Percentiles rank a stretch among this genome's conserved stretches.
Evolutionary conservation across 2,888 invertebrate species (phyloP).

Genomic region (Habroteleia sp.): DNA sequence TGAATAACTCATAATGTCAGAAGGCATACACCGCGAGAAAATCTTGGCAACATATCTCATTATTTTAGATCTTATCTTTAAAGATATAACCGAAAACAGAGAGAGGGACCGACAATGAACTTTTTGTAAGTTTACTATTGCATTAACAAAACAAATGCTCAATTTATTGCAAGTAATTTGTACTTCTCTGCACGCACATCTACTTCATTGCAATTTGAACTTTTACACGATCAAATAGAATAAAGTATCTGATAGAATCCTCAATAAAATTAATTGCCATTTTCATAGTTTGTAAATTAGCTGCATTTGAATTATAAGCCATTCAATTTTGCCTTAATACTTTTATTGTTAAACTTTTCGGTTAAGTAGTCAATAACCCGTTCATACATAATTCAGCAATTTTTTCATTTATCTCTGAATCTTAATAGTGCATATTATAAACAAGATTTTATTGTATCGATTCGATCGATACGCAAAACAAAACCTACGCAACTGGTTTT

Average conservation of each 20-base stretch:
- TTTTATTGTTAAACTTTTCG: conserved; percentile 8
- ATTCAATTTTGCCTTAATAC: conserved; percentile 8
- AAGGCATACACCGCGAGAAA: conserved; percentile 5
- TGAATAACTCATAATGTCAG: conserved; percentile 15
- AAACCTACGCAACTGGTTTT: conserved; percentile 16
- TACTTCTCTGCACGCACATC: conserved; percentile 15
- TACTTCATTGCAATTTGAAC: conserved; percentile 16
- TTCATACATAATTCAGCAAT: conserved; percentile 25
- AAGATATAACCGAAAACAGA: conserved; percentile 8
- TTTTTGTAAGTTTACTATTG: conserved; percentile 10
- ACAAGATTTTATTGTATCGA: conserved; percentile 10
- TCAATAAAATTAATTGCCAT: conserved; percentile 19
- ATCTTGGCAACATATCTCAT: conserved; percentile 18
- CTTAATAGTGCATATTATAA: conserved; percentile 31
- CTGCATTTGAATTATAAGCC: conserved; percentile 9
- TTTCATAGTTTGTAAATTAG: conserved; percentile 10
- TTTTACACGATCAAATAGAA: conserved; percentile 19
- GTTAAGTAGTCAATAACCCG: conserved; percentile 1
- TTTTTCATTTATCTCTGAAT: conserved; percentile 15
- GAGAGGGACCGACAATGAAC: conserved; percentile 10
- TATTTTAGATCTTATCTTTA: conserved; percentile 29
- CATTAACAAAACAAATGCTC: conserved; percentile 17
- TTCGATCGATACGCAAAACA: conserved; percentile 17
- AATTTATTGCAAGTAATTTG: conserved; percentile 33
- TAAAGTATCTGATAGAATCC: conserved; percentile 7